These are phyloP conservation scores for Holacanthella duospinosa DNA, from an alignment of 2,888 invertebrate genomes.

Conservation along the genomic window DNA sequence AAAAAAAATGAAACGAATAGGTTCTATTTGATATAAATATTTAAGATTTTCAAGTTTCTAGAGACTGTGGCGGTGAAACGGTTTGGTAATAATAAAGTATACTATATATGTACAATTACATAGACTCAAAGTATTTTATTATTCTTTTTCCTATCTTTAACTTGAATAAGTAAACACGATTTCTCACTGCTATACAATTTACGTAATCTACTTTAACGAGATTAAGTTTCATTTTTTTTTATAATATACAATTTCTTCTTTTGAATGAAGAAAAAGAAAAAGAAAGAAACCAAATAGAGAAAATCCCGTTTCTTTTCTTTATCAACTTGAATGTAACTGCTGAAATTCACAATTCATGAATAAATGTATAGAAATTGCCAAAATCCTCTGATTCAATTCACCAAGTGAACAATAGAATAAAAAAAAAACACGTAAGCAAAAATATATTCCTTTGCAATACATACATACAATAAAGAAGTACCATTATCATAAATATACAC, in stretches of 20 bases:
- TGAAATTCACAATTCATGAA: constrained; percentile 3
- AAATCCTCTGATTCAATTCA: not conserved
- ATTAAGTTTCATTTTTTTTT: not conserved
- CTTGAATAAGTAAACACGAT: not conserved
- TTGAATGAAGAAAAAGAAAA: not conserved
- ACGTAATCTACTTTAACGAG: not conserved
- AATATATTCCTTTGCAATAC: not conserved
- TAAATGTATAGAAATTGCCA: not conserved
- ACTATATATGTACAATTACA: not conserved
- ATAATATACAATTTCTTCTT: not conserved
- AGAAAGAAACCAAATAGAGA: no score
- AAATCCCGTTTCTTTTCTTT: no score
- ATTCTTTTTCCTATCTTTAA: not conserved
- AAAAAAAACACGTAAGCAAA: not conserved
- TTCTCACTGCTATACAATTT: not conserved
- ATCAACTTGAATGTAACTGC: not conserved
- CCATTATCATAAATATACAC: not conserved
- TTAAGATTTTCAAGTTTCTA: no score
- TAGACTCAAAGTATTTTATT: not conserved
- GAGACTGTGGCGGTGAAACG: no score
- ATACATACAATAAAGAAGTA: not conserved
- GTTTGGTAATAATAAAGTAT: not conserved
- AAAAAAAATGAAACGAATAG: not conserved
- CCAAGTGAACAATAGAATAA: not conserved
- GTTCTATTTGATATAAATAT: not conserved